Evolutionary conservation across 2,888 invertebrate genomes (phyloP), one percentile per base, ranked within the genome.

Genomic region (Pollenia angustigena): DNA sequence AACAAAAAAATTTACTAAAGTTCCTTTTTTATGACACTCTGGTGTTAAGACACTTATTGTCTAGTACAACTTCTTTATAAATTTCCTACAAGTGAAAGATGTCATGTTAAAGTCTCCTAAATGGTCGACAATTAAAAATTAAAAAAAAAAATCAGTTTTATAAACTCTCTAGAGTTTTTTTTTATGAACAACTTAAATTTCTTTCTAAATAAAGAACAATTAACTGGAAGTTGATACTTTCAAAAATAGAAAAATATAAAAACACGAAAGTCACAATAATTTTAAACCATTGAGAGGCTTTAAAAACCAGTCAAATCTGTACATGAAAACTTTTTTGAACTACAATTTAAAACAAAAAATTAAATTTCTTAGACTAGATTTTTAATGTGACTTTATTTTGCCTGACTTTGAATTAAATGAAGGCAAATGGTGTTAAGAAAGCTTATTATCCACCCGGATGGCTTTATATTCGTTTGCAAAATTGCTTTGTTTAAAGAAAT

Each of bases 41-140:
- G 40, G 18, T 40, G 40, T 62, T 9, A 46, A 66, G 2, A 2
- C 12, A 44, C 52, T 54, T 44, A 40, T 40, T 52, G 18, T 50
- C 2, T 16, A 50, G n/a, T 44, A 18, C 40, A 1, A 12, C 18
- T 50, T 66, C 23, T 12, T 9, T 16, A 10, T 18, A 32, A 23
- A 16, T 44, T 71, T 58, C 32, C 40, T n/a, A 23, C 60, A 23
- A 62, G 64, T 83, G 76, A 83, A 78, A 83, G 76, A 71, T 83
- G 82, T 71, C 76, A 76, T 83, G 82, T 83, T 16, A 69, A 76
- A 62, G 40, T 54, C 44, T 54, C 18, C 11, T 82, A 75, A 82
- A 69, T 69, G 60, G n/a, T 71, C n/a, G 2, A 42, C 62, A 54
- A 71, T 78, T 64, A 83, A 83, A 68, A 50, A 18, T 66, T 68